phyloP scores from a whole-genome alignment of 2,888 invertebrate genomes.

The Helicoverpa assulta region DNA sequence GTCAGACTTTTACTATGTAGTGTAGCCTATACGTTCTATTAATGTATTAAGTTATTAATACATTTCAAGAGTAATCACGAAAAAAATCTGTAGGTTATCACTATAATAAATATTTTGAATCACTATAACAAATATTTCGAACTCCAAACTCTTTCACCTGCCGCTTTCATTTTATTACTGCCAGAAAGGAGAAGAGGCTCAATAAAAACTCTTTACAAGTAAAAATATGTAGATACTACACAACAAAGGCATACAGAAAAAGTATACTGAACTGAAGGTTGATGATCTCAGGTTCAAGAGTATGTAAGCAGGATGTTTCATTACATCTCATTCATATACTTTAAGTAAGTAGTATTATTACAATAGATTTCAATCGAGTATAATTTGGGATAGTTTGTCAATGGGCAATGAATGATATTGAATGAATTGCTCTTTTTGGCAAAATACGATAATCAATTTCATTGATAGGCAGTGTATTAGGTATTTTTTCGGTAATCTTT shows the following conservation, averaged over 20 bases:
- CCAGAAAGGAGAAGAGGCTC: no score
- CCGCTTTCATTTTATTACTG: no score
- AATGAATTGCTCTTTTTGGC: not conserved
- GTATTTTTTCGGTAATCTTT: no score
- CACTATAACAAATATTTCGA: no score
- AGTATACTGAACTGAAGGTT: not conserved
- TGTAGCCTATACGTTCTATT: no score
- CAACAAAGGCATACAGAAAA: not conserved
- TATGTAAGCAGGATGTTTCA: constrained; percentile 24
- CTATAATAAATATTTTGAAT: no score
- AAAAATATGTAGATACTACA: not conserved
- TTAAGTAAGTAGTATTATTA: not conserved
- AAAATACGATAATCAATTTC: not conserved
- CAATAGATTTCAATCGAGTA: constrained; percentile 20
- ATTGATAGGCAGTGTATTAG: not conserved
- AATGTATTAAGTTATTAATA: no score
- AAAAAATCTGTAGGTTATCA: no score
- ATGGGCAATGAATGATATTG: not conserved
- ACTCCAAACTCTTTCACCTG: no score
- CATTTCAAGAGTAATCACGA: no score
- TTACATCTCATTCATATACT: constrained; percentile 11
- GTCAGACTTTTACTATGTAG: not conserved
- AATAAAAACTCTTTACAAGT: not conserved
- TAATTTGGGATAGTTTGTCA: not conserved
- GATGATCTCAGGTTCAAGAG: not conserved